Base-by-base conservation (phyloP, 2,113 vertebrate genomes). In the Channa maculata region DNA sequence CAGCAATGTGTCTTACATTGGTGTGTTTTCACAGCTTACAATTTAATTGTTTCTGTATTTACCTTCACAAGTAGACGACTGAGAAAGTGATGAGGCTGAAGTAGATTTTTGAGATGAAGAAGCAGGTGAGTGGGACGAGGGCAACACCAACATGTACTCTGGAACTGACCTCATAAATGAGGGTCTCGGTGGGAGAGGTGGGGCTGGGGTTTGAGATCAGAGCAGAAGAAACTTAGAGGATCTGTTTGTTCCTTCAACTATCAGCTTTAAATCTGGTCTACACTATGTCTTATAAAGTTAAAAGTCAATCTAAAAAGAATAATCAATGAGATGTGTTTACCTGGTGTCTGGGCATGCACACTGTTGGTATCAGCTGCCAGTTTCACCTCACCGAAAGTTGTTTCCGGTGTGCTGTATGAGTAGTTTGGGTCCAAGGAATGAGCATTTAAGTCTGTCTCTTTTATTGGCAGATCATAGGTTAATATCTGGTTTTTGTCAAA, bases 141-240 rank as follows among this genome's bases (percentile, higher is more conserved):
- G 86, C 15, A 92, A 46, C 11, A 93, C 3, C 24, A 51, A 3
- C 59, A 91, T 0, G 45, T 93, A 94, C 6, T 87, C 83, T 37
- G 92, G 93, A 9, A 79, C 12, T 4, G 8, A 62, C 43, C 48
- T 82, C 80, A 92, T 55, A 39, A 89, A 86, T 3, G 58, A 59
- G 2, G 92, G 88, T 39, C 85, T 86, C 2, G 90, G 82, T 48
- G 91, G 87, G 9, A 92, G 86, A 0, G 77, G 15, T 5, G 84
- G 92, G 2, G 57, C 88, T 76, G 57, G 14, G 2, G 43, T 37
- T 45, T 5, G 54, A 36, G 6, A 38, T 41, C 10, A 75, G 34
- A 83, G 15, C 3, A 65, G 34, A 64, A 43, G 15, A 13, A 57
- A 52, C 1, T 33, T 5, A 41, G 1, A 60, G 34, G 36, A 65